Conservation (phyloP, 2,888 invertebrate genomes). For the Acleris sparsana region DNA sequence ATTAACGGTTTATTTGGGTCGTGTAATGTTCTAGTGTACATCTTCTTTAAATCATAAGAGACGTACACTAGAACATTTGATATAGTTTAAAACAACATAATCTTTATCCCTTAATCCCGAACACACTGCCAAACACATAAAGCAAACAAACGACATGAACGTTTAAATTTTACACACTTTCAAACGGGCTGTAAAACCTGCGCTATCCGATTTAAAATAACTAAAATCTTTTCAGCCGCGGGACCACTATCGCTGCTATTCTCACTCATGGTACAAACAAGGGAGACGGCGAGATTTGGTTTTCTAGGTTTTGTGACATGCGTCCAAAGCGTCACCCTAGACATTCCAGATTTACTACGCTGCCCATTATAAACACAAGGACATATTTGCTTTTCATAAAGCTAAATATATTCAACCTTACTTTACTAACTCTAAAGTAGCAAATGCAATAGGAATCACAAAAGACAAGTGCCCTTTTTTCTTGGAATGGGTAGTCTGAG, state of each 20-base stretch:
- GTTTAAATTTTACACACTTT: slow-evolving; percentile 72
- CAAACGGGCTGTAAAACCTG: slow-evolving; percentile 66
- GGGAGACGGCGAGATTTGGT: slow-evolving; percentile 1
- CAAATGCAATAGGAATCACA: too few relatives aligned
- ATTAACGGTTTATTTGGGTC: too few relatives aligned
- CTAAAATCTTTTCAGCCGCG: background rate
- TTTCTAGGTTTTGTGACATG: background rate
- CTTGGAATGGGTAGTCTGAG: slow-evolving; percentile 45
- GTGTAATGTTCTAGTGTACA: too few relatives aligned
- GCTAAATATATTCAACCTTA: too few relatives aligned
- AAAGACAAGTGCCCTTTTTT: too few relatives aligned
- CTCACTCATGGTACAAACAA: background rate
- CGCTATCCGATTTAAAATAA: slow-evolving; percentile 38
- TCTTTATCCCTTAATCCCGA: slow-evolving; percentile 1
- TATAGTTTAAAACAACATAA: background rate
- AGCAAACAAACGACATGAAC: slow-evolving; percentile 62
- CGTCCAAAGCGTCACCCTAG: slow-evolving; percentile 35
- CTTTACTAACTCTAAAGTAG: too few relatives aligned
- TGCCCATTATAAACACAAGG: too few relatives aligned
- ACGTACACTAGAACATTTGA: too few relatives aligned
- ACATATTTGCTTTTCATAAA: too few relatives aligned
- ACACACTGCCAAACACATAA: slow-evolving; percentile 39
- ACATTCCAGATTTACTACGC: slow-evolving; percentile 50
- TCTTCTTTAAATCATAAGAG: background rate
- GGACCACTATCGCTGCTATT: slow-evolving; percentile 2